Evolutionary conservation across 2,888 invertebrate genomes (phyloP), one percentile per base, ranked within the genome.

Genomic region (Epinotia demarniana): DNA sequence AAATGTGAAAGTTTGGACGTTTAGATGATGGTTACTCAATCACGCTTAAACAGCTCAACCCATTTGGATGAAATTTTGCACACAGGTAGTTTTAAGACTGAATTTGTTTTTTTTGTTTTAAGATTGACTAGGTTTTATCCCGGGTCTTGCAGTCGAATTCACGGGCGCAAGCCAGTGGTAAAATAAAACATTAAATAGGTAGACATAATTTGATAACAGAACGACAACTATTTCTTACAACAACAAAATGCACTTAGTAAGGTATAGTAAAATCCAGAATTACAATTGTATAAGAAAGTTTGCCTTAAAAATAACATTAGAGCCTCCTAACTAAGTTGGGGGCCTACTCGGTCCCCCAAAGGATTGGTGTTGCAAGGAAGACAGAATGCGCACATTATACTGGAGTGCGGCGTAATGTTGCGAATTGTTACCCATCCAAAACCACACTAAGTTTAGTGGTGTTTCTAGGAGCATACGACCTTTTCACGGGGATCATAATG

Each of bases 311-410:
- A 67, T 75, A 33, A 75, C 71, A 72, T 67, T 72, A 62, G 67
- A 72, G 72, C 61, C 67, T 33, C 33, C 73, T 79, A 79, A 79
- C 81, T 80, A 79, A 80, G 80, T 82, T 81, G 80, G 80, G 79
- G 77, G 79, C 81, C 81, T 81, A 84, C 84, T 85, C 85, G 83
- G 85, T 82, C 84, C 89, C 85, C 84, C 84, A 79, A 83, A 83
- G 86, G 84, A 85, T 85, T 84, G 83, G 69, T 66, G 63, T 70
- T 78, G 85, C 87, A 90, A 90, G 89, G 89, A 90, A 90, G 90
- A 90, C 87, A 84, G 87, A 90, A 88, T 86, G 84, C 83, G 82
- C 81, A 84, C 86, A 85, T 87, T 86, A 87, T 83, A 84, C 78
- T 66, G 69, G 78, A 77, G 75, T 77, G 66, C 77, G 68, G 53